These are phyloP conservation scores for Graphium colonna DNA, from an alignment of 2,888 invertebrate genomes.

Conservation along the genomic window DNA sequence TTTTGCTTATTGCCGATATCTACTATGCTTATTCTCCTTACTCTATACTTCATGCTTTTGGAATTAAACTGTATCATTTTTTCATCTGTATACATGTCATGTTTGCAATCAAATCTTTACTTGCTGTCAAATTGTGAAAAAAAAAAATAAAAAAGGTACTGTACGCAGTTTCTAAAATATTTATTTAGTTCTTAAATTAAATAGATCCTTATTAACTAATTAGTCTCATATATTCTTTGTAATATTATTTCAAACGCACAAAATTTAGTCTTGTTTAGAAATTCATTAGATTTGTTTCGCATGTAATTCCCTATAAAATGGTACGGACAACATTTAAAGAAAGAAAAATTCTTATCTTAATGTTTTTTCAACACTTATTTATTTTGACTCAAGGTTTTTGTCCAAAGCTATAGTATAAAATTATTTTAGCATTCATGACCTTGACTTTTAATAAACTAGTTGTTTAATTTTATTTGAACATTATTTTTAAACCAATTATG, in stretches of 20 bases:
- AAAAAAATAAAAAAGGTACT: constrained; percentile 21
- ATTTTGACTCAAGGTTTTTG: not conserved
- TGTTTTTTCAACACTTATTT: not conserved
- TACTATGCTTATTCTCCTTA: too few species aligned
- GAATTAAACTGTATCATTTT: not conserved
- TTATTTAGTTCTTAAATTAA: not conserved
- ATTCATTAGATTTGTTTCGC: not conserved
- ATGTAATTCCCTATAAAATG: not conserved
- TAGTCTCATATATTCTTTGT: not conserved
- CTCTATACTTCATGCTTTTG: too few species aligned
- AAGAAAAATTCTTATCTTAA: not conserved
- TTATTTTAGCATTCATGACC: constrained; percentile 3
- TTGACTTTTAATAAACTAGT: too few species aligned
- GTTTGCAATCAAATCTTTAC: constrained; percentile 1
- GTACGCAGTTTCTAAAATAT: constrained; percentile 13
- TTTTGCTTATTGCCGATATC: too few species aligned
- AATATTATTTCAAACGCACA: not conserved
- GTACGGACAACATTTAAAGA: not conserved
- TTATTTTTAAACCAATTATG: not conserved
- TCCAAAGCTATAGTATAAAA: too few species aligned
- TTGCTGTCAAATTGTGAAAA: constrained; percentile 12
- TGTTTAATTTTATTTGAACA: not conserved
- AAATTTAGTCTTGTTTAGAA: not conserved
- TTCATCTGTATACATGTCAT: constrained; percentile 4
- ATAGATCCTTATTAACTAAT: not conserved